phyloP scores from a whole-genome alignment of 2,797 vertebrate genomes.

The Scolopax bukidnonensis region DNA sequence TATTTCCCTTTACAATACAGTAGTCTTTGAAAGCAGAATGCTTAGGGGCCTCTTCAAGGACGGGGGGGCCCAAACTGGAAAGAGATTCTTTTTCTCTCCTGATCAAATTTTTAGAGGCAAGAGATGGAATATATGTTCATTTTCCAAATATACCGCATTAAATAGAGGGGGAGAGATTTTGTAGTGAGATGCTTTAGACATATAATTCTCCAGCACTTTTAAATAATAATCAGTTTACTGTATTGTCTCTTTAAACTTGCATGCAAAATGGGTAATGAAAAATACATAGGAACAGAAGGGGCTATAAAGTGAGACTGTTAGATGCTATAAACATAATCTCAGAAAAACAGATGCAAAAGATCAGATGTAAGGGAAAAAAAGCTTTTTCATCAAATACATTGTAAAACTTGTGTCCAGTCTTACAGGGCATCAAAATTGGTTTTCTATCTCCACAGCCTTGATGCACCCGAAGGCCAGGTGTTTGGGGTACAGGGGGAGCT shows the following conservation, averaged over 20 bases:
- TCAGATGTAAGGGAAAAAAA: not conserved
- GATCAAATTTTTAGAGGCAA: not conserved
- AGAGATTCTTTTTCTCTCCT: not conserved
- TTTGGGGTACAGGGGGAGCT: not conserved
- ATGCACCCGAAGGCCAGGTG: not conserved
- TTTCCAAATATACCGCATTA: not conserved
- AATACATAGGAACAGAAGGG: not conserved
- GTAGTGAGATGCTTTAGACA: not conserved
- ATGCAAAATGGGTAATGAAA: not conserved
- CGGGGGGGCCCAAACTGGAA: not conserved
- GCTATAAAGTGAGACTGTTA: not conserved
- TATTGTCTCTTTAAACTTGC: not conserved
- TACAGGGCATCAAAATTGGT: rapidly evolving
- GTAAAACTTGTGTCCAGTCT: not conserved
- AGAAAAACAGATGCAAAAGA: not conserved
- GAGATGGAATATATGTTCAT: not conserved
- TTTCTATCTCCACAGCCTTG: not conserved
- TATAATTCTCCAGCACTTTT: not conserved
- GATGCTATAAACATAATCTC: not conserved
- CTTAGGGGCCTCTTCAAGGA: not conserved
- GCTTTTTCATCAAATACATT: not conserved
- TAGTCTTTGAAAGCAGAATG: not conserved
- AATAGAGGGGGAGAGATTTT: not conserved
- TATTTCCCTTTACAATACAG: not conserved
- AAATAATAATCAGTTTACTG: not conserved